Evolutionary conservation across 2,888 invertebrate species (phyloP).

Genomic region (Molorchus minor): DNA sequence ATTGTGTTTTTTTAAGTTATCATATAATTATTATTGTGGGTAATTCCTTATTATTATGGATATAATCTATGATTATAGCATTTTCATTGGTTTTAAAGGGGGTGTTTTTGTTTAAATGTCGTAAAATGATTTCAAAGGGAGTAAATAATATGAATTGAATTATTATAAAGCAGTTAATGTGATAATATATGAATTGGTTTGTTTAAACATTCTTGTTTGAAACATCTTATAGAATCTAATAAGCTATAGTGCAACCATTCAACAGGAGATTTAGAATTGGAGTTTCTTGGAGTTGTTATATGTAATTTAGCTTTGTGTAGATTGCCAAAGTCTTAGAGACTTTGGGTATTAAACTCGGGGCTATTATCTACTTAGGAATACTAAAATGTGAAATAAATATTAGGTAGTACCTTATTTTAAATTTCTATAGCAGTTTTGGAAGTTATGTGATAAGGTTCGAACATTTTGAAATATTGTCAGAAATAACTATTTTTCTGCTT

Average conservation of each 20-base stretch:
- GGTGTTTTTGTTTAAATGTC: conserved; percentile 9
- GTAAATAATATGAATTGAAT: conserved; percentile 5
- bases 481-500: conserved; percentile 4
- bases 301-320: conserved; percentile 16
- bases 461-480: conserved; percentile 3
- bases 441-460: background rate
- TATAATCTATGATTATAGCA: background rate
- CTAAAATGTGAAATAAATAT: conserved; percentile 4
- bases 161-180: background rate
- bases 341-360: conserved; percentile 14
- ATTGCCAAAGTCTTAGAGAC: conserved; percentile 4
- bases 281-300: conserved; percentile 12
- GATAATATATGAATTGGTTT: background rate
- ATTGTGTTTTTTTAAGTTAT: no score
- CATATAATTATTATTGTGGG: background rate
- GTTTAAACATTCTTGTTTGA: conserved; percentile 11
- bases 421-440: background rate
- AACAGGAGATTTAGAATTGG: conserved; percentile 8
- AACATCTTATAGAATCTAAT: background rate
- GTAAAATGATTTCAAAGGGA: conserved; percentile 3
- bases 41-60: background rate
- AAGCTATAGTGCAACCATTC: conserved; percentile 17
- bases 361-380: conserved; percentile 15
- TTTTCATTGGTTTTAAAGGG: conserved; percentile 3
- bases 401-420: background rate